Base-by-base conservation (phyloP, 2,113 vertebrate genomes). In the Spea bombifrons region DNA sequence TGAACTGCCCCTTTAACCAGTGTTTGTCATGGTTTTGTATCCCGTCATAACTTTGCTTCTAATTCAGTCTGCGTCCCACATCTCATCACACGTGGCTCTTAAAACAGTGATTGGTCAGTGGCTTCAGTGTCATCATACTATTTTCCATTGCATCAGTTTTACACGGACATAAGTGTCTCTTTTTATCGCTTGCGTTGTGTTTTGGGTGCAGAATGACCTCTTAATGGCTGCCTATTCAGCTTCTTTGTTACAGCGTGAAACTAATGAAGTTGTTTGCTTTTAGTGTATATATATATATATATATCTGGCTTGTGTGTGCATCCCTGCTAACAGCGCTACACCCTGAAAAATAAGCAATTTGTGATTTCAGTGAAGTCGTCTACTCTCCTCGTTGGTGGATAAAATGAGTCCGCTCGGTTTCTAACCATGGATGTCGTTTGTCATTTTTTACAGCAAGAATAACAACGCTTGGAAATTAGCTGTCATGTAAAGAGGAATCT, bases 391-490 rank as follows among this genome's bases (percentile, higher is more conserved):
- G 44, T 10, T 8, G 47, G 44, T 48, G 44, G 47, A 15, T 75
- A 47, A 75, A 70, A 77, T n/a, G 16, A 61, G 64, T 66, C 48
- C 15, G 4, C 8, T 59, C 6, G 4, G 10, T 59, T 12, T 5
- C 2, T 59, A 59, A 12, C 10, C 55, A 13, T 68, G 57, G 48
- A 52, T 69, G 43, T 66, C 15, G 45, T 46, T 80, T 45, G 30
- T 81, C 88, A 30, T 43, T 89, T 79, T 88, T 81, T 87, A 83
- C 87, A 87, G 30, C 89, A 98, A 96, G 95, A 95, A 73, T 96
- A 91, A 92, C 71, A 81, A 87, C 86, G 81, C 82, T 84, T 87
- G 84, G 86, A 81, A 84, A 82, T 8, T 87, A 92, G 87, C 88
- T 86, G 88, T 89, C 86, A 84, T 83, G 84, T 86, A 87, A 85